Evolutionary conservation across 2,113 vertebrate genomes (phyloP).

Genomic region (Picathartes gymnocephalus): DNA sequence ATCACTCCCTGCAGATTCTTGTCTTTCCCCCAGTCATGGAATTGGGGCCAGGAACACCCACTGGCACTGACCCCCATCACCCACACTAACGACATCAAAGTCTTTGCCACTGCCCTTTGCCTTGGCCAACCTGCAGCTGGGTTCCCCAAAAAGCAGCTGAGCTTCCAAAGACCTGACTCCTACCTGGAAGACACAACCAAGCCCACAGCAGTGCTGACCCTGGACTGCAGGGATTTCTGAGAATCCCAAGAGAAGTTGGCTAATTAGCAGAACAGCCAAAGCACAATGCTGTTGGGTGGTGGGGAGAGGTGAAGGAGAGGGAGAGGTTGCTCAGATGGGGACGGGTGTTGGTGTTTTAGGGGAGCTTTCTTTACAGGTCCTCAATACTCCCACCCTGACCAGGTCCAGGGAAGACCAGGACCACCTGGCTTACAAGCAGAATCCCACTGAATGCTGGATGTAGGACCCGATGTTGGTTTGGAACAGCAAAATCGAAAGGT

Average conservation of each 20-base stretch:
- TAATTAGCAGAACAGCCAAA: not conserved
- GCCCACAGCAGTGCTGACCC: not conserved
- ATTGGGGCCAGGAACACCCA: rapidly evolving
- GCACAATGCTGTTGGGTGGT: rapidly evolving
- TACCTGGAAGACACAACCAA: not conserved
- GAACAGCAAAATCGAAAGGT: not conserved
- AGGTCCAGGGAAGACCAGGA: not conserved
- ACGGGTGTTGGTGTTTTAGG: not conserved
- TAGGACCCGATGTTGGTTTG: rapidly evolving
- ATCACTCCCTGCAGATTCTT: not conserved
- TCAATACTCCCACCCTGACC: not conserved
- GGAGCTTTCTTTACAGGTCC: not conserved
- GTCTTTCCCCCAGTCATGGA: not conserved
- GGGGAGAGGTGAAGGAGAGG: not conserved
- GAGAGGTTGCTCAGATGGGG: not conserved
- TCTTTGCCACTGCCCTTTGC: not conserved
- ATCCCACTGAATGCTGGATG: not conserved
- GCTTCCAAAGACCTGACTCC: not conserved
- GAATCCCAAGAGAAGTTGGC: not conserved
- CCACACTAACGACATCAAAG: not conserved
- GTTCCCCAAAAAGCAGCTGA: not conserved
- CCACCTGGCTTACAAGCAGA: not conserved
- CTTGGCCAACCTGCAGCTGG: not conserved
- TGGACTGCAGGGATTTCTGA: not conserved
- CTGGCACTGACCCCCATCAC: not conserved